Conservation (phyloP, 2,797 vertebrate species). For the Neomorphus geoffroyi region DNA sequence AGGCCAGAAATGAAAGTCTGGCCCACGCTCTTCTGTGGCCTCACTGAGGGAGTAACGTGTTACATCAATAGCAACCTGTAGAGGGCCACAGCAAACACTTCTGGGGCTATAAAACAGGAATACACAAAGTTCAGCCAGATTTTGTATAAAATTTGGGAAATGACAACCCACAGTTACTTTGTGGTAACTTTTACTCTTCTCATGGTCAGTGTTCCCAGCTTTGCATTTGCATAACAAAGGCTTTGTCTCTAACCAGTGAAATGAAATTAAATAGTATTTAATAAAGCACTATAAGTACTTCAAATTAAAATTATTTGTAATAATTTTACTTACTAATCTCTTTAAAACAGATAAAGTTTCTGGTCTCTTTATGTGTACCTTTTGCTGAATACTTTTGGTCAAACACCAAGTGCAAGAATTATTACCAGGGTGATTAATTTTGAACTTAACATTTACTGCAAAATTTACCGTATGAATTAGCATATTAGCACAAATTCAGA, state of each 20-base stretch:
- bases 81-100: not conserved
- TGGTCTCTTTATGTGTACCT: not conserved
- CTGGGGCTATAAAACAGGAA: not conserved
- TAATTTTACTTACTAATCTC: not conserved
- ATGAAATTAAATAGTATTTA: not conserved
- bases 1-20: not conserved
- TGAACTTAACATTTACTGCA: constrained; percentile 10
- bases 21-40: not conserved
- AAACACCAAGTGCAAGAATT: not conserved
- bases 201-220: not conserved
- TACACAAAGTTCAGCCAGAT: not conserved
- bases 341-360: not conserved
- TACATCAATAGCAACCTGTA: not conserved
- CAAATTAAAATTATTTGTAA: not conserved
- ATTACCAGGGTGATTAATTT: not conserved
- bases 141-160: not conserved
- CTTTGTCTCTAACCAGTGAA: not conserved
- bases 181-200: not conserved
- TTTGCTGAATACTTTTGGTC: not conserved
- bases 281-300: not conserved
- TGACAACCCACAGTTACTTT: not conserved
- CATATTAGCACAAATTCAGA: constrained; percentile 22
- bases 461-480: constrained; percentile 30
- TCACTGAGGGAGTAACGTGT: not conserved
- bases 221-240: not conserved